Percentiles rank a stretch among this genome's conserved stretches.
phyloP scores from a whole-genome alignment of 2,797 vertebrate genomes.

The Crocodylus rhombifer region DNA sequence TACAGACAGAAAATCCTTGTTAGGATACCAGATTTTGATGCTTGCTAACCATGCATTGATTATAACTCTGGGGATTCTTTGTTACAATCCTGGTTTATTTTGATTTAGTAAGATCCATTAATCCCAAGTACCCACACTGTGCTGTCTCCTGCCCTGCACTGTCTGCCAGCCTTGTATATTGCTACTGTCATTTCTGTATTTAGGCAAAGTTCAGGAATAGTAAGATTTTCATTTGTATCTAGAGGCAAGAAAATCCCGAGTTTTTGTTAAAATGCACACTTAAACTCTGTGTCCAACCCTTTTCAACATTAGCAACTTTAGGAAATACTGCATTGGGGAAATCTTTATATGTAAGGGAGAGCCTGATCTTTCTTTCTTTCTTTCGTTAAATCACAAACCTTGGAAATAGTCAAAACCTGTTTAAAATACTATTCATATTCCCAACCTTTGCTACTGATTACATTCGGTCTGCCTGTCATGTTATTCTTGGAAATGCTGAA shows the following conservation, averaged over 20 bases:
- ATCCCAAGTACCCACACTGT: slow-evolving; percentile 24
- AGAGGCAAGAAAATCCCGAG: neutral
- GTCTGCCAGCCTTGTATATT: slow-evolving; percentile 25
- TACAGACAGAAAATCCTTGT: neutral
- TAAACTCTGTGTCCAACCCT: neutral
- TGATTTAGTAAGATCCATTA: slow-evolving; percentile 19
- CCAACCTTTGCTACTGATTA: neutral
- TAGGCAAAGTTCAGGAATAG: neutral
- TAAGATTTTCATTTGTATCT: neutral
- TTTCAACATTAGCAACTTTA: neutral
- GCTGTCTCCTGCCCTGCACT: neutral
- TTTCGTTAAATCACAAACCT: neutral
- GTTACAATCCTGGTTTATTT: slow-evolving; percentile 24
- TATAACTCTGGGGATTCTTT: neutral
- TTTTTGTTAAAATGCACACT: neutral
- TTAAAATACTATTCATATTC: neutral
- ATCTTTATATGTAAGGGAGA: neutral
- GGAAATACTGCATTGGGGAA: neutral
- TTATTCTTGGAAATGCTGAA: fast-evolving
- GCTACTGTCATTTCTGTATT: neutral
- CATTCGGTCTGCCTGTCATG: neutral
- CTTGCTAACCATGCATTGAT: neutral
- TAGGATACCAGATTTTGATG: neutral
- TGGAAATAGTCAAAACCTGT: neutral
- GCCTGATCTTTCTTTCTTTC: neutral